A percentile compares a stretch with the other conserved stretches of the same genome.
Evolutionary conservation across 2,888 invertebrate genomes (phyloP).

Genomic region (Drosophila demipolita): DNA sequence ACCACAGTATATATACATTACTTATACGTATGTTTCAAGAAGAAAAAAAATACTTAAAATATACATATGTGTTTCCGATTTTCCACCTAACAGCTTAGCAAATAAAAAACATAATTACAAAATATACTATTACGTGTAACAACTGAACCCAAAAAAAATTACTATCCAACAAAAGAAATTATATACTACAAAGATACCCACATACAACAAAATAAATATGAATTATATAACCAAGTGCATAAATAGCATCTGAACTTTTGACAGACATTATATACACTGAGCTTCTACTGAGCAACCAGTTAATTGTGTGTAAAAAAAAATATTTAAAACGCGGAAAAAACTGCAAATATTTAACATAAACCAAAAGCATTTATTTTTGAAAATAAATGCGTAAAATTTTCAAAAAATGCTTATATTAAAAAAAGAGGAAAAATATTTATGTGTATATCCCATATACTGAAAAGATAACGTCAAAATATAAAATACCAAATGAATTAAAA

Average conservation of each 20-base stretch:
- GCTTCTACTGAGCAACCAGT: constrained; percentile 9
- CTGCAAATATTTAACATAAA: constrained; percentile 21
- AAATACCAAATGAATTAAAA: constrained; percentile 9
- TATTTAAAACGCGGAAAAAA: background rate
- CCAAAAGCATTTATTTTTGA: constrained; percentile 58
- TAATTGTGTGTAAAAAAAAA: constrained; percentile 34
- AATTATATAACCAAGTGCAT: constrained; percentile 10
- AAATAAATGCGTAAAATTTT: constrained; percentile 34
- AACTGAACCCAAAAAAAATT: constrained; percentile 34
- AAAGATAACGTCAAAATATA: constrained; percentile 25
- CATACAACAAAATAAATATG: constrained; percentile 8
- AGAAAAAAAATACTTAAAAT: constrained; percentile 57
- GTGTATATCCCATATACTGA: constrained; percentile 33
- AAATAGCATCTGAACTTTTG: constrained; percentile 29
- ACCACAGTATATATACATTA: constrained; percentile 33
- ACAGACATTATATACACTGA: constrained; percentile 7
- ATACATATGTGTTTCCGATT: constrained; percentile 74
- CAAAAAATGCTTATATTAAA: constrained; percentile 28
- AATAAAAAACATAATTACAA: constrained; percentile 13
- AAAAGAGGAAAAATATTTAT: constrained; percentile 5
- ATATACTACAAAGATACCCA: constrained; percentile 16
- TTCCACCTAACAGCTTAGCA: constrained; percentile 79
- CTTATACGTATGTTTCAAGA: constrained; percentile 53
- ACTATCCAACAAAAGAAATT: constrained; percentile 25
- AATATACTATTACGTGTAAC: constrained; percentile 26